phyloP scores from a whole-genome alignment of 2,888 invertebrate species.

The Eupithecia vulgata region DNA sequence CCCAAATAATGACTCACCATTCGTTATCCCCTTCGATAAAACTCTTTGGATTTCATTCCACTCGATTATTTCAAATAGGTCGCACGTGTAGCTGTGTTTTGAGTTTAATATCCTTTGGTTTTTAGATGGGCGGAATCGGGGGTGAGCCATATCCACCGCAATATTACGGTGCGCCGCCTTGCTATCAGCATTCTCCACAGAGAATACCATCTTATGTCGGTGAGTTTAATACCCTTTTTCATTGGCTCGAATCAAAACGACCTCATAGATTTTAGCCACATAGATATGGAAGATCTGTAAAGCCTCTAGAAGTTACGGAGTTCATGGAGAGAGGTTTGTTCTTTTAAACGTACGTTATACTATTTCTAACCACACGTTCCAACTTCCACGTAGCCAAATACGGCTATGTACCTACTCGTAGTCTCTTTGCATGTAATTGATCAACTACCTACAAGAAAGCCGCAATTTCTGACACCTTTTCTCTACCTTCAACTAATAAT shows the following conservation, averaged over 20 bases:
- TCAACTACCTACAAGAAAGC: background rate
- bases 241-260: background rate
- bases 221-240: conserved; percentile 62
- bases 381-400: background rate
- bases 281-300: background rate
- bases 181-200: conserved; percentile 84
- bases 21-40: conserved; percentile 4
- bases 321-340: background rate
- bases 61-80: background rate
- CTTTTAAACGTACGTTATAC: background rate
- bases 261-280: background rate
- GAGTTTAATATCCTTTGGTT: conserved; percentile 13
- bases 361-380: background rate
- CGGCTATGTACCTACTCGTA: background rate
- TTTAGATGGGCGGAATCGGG: conserved; percentile 77
- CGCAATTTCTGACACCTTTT: background rate
- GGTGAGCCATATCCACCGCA: conserved; percentile 79
- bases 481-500: conserved; percentile 4
- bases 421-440: background rate
- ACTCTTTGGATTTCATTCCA: background rate
- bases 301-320: background rate
- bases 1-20: conserved; percentile 21
- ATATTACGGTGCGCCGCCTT: conserved; percentile 78
- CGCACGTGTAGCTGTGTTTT: background rate
- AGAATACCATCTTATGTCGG: conserved; percentile 86